Conservation (phyloP, 1,140 invertebrate species). For the Drosophila tristis region DNA sequence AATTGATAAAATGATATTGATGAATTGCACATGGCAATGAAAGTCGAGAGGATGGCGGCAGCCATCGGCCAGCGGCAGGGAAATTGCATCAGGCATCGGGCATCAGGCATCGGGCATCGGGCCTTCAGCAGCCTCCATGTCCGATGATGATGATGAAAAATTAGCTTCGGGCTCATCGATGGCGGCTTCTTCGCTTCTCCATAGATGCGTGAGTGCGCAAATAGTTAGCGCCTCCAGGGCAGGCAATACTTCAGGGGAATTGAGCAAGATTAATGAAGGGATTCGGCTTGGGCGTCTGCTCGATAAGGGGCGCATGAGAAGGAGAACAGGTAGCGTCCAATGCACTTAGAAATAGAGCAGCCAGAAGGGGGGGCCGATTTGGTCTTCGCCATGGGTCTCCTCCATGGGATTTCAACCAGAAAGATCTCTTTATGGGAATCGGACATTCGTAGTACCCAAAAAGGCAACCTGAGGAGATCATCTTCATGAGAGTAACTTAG, state of each 20-base stretch:
- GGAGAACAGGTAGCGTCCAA: conserved; percentile 20
- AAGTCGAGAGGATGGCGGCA: conserved; percentile 31
- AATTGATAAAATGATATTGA: conserved; percentile 84
- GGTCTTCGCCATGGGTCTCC: neutral
- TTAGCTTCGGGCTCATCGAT: conserved; percentile 59
- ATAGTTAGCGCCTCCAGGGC: conserved; percentile 42
- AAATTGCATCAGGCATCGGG: conserved; percentile 9
- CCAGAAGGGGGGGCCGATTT: too few relatives aligned
- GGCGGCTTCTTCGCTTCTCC: conserved; percentile 41
- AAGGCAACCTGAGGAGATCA: too few relatives aligned
- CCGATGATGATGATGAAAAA: conserved; percentile 79
- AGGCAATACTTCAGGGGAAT: conserved; percentile 38
- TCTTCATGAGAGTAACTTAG: too few relatives aligned
- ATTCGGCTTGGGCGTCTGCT: neutral
- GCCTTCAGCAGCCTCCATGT: conserved; percentile 62
- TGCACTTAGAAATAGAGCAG: conserved; percentile 43
- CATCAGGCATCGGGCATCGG: conserved; percentile 13
- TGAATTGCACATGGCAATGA: conserved; percentile 80
- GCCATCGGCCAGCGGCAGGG: conserved; percentile 31
- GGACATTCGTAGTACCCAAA: too few relatives aligned
- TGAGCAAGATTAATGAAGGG: conserved; percentile 79
- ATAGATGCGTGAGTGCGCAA: conserved; percentile 60
- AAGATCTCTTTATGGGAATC: too few relatives aligned
- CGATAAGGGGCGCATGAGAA: too few relatives aligned
- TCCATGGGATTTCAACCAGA: too few relatives aligned